Evolutionary conservation across 2,113 vertebrate genomes (phyloP).

Genomic region (Oenanthe melanoleuca): DNA sequence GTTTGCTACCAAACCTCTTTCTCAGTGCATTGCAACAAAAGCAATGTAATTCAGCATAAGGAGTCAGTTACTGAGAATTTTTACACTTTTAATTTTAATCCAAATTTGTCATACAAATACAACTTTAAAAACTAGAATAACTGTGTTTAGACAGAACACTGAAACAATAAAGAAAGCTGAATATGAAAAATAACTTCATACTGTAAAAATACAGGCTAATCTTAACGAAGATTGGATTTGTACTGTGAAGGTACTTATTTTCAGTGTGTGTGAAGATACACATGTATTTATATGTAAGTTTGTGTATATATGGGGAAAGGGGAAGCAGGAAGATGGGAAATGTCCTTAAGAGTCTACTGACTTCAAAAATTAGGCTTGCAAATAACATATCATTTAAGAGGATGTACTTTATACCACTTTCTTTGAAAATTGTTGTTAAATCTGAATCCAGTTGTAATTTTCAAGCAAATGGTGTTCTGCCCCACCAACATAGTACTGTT

Average conservation of each 20-base stretch:
- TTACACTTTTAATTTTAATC: not conserved
- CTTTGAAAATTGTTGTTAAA: not conserved
- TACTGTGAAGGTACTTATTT: slow-evolving; percentile 37
- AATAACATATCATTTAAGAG: not conserved
- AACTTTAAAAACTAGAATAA: not conserved
- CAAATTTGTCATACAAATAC: not conserved
- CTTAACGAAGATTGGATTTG: not conserved
- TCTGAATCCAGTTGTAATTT: not conserved
- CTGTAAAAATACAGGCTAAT: not conserved
- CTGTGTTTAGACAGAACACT: not conserved
- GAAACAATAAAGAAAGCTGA: not conserved
- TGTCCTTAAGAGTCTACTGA: not conserved
- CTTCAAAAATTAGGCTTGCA: not conserved
- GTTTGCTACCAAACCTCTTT: not conserved
- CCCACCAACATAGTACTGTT: not conserved
- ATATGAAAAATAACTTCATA: not conserved
- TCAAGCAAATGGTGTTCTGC: not conserved
- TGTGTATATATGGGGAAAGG: not conserved
- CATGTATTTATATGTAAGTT: not conserved
- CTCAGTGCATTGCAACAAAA: not conserved
- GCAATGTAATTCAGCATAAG: not conserved
- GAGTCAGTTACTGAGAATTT: not conserved
- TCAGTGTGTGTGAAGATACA: not conserved
- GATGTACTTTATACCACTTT: not conserved
- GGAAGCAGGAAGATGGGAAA: not conserved